Conservation (phyloP, 2,113 vertebrate genomes). For the Rhineura floridana region DNA sequence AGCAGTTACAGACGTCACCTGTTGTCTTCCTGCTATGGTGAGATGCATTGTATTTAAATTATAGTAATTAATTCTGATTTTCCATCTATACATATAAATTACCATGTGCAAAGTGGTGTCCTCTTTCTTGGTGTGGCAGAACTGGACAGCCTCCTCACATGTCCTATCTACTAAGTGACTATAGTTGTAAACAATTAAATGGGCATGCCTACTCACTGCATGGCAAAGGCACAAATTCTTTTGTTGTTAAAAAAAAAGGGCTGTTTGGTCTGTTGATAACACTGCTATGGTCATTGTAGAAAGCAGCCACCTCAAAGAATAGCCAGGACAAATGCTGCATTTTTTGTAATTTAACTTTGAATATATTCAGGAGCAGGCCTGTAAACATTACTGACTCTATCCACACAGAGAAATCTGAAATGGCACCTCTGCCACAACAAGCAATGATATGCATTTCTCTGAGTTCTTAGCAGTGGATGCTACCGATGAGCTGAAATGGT, state of each 20-base stretch:
- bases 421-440: neutral
- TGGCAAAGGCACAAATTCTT: neutral
- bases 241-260: neutral
- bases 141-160: too few species aligned
- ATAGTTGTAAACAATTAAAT: neutral
- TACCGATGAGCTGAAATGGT: constrained; percentile 62
- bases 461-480: constrained; percentile 26
- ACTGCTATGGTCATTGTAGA: neutral
- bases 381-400: neutral
- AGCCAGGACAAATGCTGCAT: neutral
- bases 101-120: too few species aligned
- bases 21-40: too few species aligned
- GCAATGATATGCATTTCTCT: constrained; percentile 28
- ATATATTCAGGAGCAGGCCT: neutral
- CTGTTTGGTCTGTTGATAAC: neutral
- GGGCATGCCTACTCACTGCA: neutral
- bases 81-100: too few species aligned
- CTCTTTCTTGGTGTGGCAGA: too few species aligned
- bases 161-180: neutral
- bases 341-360: neutral
- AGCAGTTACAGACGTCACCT: too few species aligned
- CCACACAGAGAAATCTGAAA: neutral
- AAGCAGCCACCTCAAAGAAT: neutral
- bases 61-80: too few species aligned
- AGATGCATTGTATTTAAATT: too few species aligned